Evolutionary conservation across 2,797 vertebrate genomes (phyloP).

Genomic region (Rhyacichthys aspro): DNA sequence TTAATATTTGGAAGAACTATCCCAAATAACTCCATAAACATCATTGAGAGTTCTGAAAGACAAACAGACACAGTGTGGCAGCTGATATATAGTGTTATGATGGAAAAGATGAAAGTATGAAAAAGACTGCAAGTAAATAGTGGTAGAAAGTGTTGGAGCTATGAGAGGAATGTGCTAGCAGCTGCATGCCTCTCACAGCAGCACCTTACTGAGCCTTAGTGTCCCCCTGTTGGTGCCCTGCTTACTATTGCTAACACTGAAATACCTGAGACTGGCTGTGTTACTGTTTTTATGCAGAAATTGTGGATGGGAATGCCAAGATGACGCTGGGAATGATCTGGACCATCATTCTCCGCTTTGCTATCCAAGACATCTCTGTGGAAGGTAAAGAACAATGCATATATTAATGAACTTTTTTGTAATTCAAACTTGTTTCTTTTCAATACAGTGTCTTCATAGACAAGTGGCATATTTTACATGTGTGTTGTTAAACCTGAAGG

Average conservation of each 20-base stretch:
- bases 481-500: no score
- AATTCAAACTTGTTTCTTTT: no score
- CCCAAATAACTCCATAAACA: no score
- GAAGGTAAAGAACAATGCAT: slow-evolving; percentile 79
- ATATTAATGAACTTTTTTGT: no score
- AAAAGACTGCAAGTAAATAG: background rate
- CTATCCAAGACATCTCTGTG: slow-evolving; percentile 96
- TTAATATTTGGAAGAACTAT: no score
- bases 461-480: no score
- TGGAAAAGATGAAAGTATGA: slow-evolving; percentile 20
- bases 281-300: slow-evolving; percentile 78
- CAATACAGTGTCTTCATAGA: background rate
- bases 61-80: no score
- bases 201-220: background rate
- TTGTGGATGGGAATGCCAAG: slow-evolving; percentile 93
- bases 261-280: background rate
- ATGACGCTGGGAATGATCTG: slow-evolving; percentile 90
- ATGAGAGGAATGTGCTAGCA: slow-evolving; percentile 40
- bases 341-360: slow-evolving; percentile 96
- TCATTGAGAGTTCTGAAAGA: no score
- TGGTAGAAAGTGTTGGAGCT: slow-evolving; percentile 15
- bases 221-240: background rate
- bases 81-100: background rate
- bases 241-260: no score
- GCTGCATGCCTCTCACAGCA: slow-evolving; percentile 10